Percentiles rank a stretch among this genome's conserved stretches.
These are phyloP conservation scores for Drosophila pseudotalamancana DNA, from an alignment of 2,888 invertebrate genomes.

Conservation along the genomic window DNA sequence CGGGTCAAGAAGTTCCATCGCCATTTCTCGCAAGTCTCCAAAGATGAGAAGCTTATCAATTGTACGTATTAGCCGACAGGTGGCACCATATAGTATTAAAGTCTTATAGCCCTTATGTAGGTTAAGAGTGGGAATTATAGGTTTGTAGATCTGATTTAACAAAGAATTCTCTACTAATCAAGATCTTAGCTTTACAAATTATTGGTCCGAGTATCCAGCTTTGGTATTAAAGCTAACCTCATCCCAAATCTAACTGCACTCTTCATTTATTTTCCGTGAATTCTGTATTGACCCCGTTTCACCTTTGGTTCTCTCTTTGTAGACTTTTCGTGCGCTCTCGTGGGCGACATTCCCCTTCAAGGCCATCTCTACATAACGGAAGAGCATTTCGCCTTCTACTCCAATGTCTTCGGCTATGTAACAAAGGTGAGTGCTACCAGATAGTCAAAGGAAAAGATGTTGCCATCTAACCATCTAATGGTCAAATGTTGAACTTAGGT, in stretches of 20 bases:
- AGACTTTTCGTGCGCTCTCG: constrained; percentile 97
- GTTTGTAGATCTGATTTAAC: too few relatives aligned
- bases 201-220: too few relatives aligned
- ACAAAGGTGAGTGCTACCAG: constrained; percentile 89
- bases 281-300: too few relatives aligned
- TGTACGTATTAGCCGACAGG: constrained; percentile 86
- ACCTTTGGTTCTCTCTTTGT: too few relatives aligned
- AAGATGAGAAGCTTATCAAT: constrained; percentile 93
- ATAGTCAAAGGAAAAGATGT: not conserved
- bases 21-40: constrained; percentile 93
- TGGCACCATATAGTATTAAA: not conserved
- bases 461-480: not conserved
- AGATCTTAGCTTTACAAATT: too few relatives aligned
- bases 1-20: constrained; percentile 95
- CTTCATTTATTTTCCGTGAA: too few relatives aligned
- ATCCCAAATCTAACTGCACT: too few relatives aligned
- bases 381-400: constrained; percentile 98
- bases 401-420: constrained; percentile 97
- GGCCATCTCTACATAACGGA: constrained; percentile 97
- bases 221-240: too few relatives aligned
- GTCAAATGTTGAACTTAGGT: constrained; percentile 84
- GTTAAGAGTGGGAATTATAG: too few relatives aligned
- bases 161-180: too few relatives aligned
- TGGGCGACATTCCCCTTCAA: constrained; percentile 95
- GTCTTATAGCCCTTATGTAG: too few relatives aligned